These are phyloP conservation scores for Nibea coibor DNA, from an alignment of 2,113 vertebrate species.

Conservation along the genomic window DNA sequence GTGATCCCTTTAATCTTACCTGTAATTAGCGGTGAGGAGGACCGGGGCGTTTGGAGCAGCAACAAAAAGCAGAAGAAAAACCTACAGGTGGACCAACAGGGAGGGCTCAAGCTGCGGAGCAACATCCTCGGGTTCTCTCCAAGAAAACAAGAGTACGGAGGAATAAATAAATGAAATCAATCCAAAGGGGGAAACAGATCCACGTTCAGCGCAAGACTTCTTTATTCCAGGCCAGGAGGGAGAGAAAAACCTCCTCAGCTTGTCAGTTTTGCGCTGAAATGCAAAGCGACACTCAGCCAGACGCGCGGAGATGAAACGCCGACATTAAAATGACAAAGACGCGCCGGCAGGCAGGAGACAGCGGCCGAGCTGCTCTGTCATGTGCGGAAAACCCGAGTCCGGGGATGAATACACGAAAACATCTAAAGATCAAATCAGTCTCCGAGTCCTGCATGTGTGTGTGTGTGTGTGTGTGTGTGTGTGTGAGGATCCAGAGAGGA, in stretches of 20 bases:
- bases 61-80: slow-evolving; percentile 73
- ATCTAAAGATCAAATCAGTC: neutral
- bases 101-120: slow-evolving; percentile 49
- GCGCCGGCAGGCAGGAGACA: slow-evolving; percentile 69
- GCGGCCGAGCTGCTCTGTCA: slow-evolving; percentile 55
- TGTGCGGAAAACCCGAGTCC: neutral
- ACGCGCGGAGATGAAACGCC: slow-evolving; percentile 54
- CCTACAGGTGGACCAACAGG: slow-evolving; percentile 75
- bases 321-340: slow-evolving; percentile 79
- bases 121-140: slow-evolving; percentile 72
- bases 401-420: neutral
- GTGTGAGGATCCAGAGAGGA: neutral
- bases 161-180: slow-evolving; percentile 12
- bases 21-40: slow-evolving; percentile 82
- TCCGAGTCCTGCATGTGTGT: slow-evolving; percentile 1
- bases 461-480: neutral
- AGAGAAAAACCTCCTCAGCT: neutral
- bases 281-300: slow-evolving; percentile 50
- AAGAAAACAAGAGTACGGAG: neutral
- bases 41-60: slow-evolving; percentile 73
- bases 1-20: slow-evolving; percentile 76
- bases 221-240: slow-evolving; percentile 30
- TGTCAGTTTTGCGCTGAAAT: slow-evolving; percentile 38
- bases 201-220: neutral
- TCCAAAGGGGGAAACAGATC: slow-evolving; percentile 30